These are phyloP conservation scores for Pelvicachromis taeniatus DNA, from an alignment of 2,113 vertebrate genomes.

Conservation along the genomic window DNA sequence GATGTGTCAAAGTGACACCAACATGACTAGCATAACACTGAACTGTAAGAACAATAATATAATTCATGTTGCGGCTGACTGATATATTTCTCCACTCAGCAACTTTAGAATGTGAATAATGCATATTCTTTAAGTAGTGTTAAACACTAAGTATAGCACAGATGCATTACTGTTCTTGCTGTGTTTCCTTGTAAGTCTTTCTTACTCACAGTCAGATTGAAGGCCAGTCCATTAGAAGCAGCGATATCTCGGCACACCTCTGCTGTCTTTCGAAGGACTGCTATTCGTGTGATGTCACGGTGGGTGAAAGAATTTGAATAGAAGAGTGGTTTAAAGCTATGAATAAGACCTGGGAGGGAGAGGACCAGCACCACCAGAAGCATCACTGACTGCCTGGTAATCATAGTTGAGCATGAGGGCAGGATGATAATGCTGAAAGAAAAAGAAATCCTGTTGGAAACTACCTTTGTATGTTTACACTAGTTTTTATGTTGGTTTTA, in stretches of 20 bases:
- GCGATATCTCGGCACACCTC: constrained; percentile 54
- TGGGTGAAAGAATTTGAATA: constrained; percentile 30
- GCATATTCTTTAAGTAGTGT: neutral
- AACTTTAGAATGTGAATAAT: neutral
- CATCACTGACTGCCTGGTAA: neutral
- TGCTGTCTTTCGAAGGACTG: constrained; percentile 52
- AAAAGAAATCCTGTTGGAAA: neutral
- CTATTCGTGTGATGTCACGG: constrained; percentile 44
- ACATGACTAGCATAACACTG: neutral
- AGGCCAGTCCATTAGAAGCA: constrained; percentile 22
- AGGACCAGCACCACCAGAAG: neutral
- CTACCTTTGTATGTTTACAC: neutral
- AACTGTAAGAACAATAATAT: neutral
- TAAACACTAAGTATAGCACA: neutral
- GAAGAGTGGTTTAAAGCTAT: constrained; percentile 44
- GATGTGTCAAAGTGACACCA: neutral
- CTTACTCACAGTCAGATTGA: constrained; percentile 50
- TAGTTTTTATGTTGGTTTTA: neutral
- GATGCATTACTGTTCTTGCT: neutral
- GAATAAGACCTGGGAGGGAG: neutral
- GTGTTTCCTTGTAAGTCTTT: neutral
- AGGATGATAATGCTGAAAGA: accelerated
- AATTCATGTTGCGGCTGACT: neutral
- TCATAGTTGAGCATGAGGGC: neutral
- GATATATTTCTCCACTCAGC: neutral